Base-by-base conservation (phyloP, 2,888 invertebrate genomes). In the Dioctria linearis region DNA sequence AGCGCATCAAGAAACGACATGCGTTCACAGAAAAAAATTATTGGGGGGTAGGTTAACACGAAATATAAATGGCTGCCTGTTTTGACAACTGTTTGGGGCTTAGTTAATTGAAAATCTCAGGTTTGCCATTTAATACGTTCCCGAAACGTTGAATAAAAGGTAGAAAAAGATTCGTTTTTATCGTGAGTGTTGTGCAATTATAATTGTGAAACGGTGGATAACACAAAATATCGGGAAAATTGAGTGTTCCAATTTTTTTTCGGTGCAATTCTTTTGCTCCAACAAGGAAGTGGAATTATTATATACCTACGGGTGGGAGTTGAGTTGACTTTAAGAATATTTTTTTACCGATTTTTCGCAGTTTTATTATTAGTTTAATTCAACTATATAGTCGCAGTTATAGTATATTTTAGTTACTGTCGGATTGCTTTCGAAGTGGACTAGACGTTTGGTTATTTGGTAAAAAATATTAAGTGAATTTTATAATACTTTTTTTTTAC, bases 21-120 rank as follows among this genome's bases (percentile, higher is more conserved):
- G 71, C 71, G 71, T 71, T 71, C 63, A 46, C 63, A 43, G 73
- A 76, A 78, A 78, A 76, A 76, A 66, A 25, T 25, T 25, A 25
- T 75, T 39, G 75, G 75, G 73, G 76, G 76, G 40, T 51, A 69
- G 76, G 61, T 61, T 71, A 71, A 71, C 71, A 80, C 69, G 78
- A 81, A 81, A 71, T 79, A 79, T 59, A 69, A 82, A 82, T 82
- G 82, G 82, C 82, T 81, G 82, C 82, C 82, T 82, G 82, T 82
- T 82, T 82, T 82, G 82, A 81, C 82, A 82, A 81, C 80, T 81
- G 79, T 78, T 65, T 65, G 63, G 78, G 78, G 54, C 25, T 25
- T 71, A 40, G 71, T 71, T 71, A 54, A 54, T 54, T 54, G 71
- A 71, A 71, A 71, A 71, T 71, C 51, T 39, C 54, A 40, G 71